A percentile compares a stretch with the other conserved stretches of the same genome.
phyloP scores from a whole-genome alignment of 2,797 vertebrate genomes.

The Loriculus beryllinus region DNA sequence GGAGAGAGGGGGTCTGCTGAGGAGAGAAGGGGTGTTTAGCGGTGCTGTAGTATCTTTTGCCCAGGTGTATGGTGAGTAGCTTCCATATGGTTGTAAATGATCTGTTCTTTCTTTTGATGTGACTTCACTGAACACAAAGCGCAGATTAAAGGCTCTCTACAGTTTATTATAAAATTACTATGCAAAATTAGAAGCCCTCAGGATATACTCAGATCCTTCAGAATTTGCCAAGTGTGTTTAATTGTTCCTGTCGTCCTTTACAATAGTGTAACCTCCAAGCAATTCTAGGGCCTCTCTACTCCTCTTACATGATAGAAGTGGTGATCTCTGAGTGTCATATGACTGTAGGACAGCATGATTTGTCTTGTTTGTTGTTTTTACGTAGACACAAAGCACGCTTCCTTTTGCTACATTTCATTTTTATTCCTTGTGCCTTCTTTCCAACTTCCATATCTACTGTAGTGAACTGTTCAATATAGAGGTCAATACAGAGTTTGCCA shows the following conservation, averaged over 20 bases:
- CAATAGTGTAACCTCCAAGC: not conserved
- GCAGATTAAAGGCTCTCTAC: slow-evolving; percentile 23
- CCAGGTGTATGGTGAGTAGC: not conserved
- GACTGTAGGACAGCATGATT: not conserved
- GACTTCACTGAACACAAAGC: not conserved
- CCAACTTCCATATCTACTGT: not conserved
- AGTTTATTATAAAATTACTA: slow-evolving; percentile 17
- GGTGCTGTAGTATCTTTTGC: not conserved
- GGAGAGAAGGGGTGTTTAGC: not conserved
- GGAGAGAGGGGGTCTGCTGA: not conserved
- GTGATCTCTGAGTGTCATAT: not conserved
- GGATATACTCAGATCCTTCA: not conserved
- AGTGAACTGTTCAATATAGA: not conserved
- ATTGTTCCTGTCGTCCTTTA: not conserved
- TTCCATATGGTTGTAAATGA: not conserved
- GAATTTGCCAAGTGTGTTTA: not conserved
- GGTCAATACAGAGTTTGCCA: not conserved
- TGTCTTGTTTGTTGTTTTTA: not conserved
- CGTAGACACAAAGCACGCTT: not conserved
- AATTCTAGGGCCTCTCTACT: not conserved
- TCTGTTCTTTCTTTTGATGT: slow-evolving; percentile 15
- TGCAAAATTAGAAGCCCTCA: not conserved
- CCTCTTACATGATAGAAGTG: not conserved
- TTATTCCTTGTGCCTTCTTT: not conserved
- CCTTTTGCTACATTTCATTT: not conserved